A percentile compares a stretch with the other conserved stretches of the same genome.
Evolutionary conservation across 2,888 invertebrate species (phyloP).

Genomic region (Calephelis perditalis): DNA sequence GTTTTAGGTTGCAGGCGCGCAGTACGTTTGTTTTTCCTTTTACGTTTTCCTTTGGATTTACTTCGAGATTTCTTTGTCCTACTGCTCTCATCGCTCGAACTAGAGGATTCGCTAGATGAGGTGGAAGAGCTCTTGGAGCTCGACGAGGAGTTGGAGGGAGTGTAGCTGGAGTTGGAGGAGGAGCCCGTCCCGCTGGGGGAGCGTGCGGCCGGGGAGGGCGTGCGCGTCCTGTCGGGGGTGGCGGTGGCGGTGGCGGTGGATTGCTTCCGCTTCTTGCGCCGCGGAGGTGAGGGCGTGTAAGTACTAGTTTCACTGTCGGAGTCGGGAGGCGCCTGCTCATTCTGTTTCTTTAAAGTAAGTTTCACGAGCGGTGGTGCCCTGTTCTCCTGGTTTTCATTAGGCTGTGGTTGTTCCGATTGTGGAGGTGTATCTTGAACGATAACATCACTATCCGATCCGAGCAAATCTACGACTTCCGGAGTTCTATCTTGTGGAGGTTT

Average conservation of each 20-base stretch:
- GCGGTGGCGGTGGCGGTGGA: conserved; percentile 21
- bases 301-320: conserved; percentile 44
- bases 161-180: conserved; percentile 22
- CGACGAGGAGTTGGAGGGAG: conserved; percentile 24
- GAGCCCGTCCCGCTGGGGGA: conserved; percentile 20
- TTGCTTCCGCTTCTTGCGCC: conserved; percentile 31
- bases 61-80: conserved; percentile 33
- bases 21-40: conserved; percentile 35
- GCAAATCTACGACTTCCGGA: conserved; percentile 80
- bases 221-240: conserved; percentile 28
- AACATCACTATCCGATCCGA: conserved; percentile 76
- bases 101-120: conserved; percentile 21
- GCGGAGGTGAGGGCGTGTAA: conserved; percentile 34
- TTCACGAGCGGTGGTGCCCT: conserved; percentile 32
- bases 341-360: conserved; percentile 41
- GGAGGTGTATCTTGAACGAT: conserved; percentile 51
- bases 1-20: conserved; percentile 36
- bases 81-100: conserved; percentile 28
- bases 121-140: conserved; percentile 19
- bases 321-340: conserved; percentile 22
- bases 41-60: conserved; percentile 31
- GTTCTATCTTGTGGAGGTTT: conserved; percentile 82
- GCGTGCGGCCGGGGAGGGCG: conserved; percentile 24
- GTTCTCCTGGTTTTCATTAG: conserved; percentile 25
- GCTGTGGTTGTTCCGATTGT: conserved; percentile 34